phyloP scores from a whole-genome alignment of 2,113 vertebrate species.

The Atrichornis clamosus region DNA sequence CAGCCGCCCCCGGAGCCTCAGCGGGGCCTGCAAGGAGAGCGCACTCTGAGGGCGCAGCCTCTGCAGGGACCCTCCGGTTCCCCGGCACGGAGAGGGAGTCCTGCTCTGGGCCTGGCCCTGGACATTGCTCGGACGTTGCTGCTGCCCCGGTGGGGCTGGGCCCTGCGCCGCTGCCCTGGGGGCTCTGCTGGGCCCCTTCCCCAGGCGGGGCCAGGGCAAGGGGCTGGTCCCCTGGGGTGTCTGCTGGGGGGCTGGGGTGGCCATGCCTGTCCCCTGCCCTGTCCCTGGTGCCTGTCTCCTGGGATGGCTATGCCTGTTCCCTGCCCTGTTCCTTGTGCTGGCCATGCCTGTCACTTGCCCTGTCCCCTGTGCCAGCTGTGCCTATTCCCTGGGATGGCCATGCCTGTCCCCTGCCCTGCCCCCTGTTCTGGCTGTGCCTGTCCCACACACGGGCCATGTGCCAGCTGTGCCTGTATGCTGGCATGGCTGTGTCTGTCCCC shows the following conservation, averaged over 20 bases:
- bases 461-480: neutral
- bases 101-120: neutral
- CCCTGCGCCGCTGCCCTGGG: neutral
- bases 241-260: neutral
- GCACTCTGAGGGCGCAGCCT: conserved; percentile 55
- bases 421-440: neutral
- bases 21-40: conserved; percentile 83
- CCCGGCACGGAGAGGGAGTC: accelerated
- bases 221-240: conserved; percentile 33
- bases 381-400: neutral
- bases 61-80: accelerated
- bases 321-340: neutral
- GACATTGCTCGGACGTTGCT: neutral
- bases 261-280: neutral
- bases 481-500: neutral
- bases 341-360: neutral
- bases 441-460: neutral
- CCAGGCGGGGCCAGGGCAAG: neutral
- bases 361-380: neutral
- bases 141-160: neutral
- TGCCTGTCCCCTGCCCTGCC: neutral
- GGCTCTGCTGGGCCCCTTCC: neutral
- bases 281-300: neutral
- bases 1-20: conserved; percentile 78
- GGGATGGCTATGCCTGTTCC: neutral